Evolutionary conservation across 1,140 invertebrate genomes (phyloP), one percentile per base, ranked within the genome.

Genomic region (Aphidius ervi): DNA sequence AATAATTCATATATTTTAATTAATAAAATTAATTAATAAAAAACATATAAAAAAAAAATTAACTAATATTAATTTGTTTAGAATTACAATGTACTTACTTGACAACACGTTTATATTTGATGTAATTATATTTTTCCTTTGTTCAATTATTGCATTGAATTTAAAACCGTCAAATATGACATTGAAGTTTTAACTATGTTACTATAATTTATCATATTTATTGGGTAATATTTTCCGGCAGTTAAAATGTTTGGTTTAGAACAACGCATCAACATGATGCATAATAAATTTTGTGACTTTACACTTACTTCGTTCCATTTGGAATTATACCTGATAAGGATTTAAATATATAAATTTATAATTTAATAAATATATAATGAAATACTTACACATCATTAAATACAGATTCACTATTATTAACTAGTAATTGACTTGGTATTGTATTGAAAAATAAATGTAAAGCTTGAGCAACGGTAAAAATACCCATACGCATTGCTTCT

Each of bases 111-210:
- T 16, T 16, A 16, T 16, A 16, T 16, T 16, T 16, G 16, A 16
- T 16, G 16, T 16, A 16, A 16, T 16, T 16, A 16, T 16, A 0
- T 16, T 16, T 16, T 16, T 16, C 16, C 0, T 16, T 16, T 16
- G 16, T 16, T 16, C 16, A 43, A 52, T 52, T 39, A 52, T 52
- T 37, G 49, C 8, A 9, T 39, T 8, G 49, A 52, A 5, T 37
- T 6, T 10, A 52, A 8, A 3, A 52, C 31, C 0, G 49, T 52
- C 5, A 52, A 52, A 39, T 52, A 52, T 10, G 49, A 52, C 9
- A 52, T 37, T 7, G 49, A 52, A 37, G 23, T 52, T 39, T 31
- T 52, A 10, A 52, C 31, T 48, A 57, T 42, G 4, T 46, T 57
- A 3, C 16, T 42, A 46, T 16, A 57, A 42, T 42, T 54, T 20